Percentiles rank a stretch among this genome's conserved stretches.
These are phyloP conservation scores for Proisotoma minuta DNA, from an alignment of 2,888 invertebrate genomes.

Conservation along the genomic window DNA sequence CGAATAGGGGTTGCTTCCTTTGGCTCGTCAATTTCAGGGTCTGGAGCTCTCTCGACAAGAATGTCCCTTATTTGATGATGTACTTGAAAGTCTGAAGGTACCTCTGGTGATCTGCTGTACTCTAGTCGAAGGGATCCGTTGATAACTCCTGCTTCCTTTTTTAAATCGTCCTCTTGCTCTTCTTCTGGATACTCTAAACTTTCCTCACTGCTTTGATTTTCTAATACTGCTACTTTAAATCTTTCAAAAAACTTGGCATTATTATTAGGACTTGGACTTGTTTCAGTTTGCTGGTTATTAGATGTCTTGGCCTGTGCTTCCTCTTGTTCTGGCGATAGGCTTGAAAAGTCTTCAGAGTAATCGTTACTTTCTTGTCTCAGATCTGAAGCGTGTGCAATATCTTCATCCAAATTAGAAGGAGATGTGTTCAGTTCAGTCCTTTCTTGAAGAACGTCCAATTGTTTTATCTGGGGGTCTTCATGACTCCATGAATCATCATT, in stretches of 20 bases:
- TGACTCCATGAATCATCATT: not conserved
- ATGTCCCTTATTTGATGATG: not conserved
- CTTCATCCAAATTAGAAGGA: not conserved
- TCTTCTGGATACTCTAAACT: too few species aligned
- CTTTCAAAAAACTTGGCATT: not conserved
- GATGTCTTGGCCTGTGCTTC: not conserved
- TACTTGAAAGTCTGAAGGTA: not conserved
- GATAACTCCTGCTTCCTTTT: not conserved
- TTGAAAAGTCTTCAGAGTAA: not conserved
- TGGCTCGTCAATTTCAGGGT: not conserved
- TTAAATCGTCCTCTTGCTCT: not conserved
- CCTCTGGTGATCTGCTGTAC: not conserved
- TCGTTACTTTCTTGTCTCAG: not conserved
- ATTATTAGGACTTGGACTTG: not conserved
- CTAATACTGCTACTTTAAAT: not conserved
- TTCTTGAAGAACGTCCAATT: not conserved
- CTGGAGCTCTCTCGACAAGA: not conserved
- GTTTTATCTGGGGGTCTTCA: not conserved
- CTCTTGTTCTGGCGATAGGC: not conserved
- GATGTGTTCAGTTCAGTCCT: not conserved
- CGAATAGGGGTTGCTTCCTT: not conserved
- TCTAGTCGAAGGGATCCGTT: not conserved
- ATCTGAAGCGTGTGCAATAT: slow-evolving; percentile 1
- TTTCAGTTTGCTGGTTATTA: not conserved
- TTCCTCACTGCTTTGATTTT: not conserved